These are phyloP conservation scores for Salpingus planirostris DNA, from an alignment of 2,888 invertebrate genomes.

Conservation along the genomic window DNA sequence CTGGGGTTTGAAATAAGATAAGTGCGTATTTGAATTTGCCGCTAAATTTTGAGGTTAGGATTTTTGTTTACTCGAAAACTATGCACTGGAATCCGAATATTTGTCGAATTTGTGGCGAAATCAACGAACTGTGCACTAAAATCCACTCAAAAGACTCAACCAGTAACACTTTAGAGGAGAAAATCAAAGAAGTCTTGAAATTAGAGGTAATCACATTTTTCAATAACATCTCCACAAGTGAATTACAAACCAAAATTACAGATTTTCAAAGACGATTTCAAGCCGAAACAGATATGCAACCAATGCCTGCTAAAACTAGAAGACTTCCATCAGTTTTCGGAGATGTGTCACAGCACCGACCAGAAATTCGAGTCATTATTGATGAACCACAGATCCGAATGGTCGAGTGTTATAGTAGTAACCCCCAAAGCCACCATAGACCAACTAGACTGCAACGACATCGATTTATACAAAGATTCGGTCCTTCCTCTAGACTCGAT, in stretches of 20 bases:
- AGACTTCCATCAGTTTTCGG: conserved; percentile 34
- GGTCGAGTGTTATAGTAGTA: conserved; percentile 22
- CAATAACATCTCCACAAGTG: too few species aligned
- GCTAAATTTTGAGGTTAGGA: too few species aligned
- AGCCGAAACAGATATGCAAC: conserved; percentile 39
- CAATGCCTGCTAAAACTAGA: conserved; percentile 36
- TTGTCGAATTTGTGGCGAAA: conserved; percentile 36
- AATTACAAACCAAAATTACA: too few species aligned
- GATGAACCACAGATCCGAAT: conserved; percentile 10
- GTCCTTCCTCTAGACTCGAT: conserved; percentile 12
- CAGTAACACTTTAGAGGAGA: conserved; percentile 28
- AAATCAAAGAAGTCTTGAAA: conserved; percentile 37
- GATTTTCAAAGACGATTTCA: conserved; percentile 35
- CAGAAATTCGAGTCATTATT: conserved; percentile 34
- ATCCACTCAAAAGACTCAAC: too few species aligned
- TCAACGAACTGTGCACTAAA: too few species aligned
- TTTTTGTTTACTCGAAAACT: too few species aligned
- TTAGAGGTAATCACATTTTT: conserved; percentile 36
- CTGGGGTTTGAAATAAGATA: too few species aligned
- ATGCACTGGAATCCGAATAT: conserved; percentile 29
- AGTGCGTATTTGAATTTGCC: too few species aligned
- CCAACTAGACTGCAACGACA: conserved; percentile 10
- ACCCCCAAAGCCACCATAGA: conserved; percentile 15
- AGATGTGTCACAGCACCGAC: conserved; percentile 33
- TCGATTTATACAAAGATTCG: conserved; percentile 13